Percentiles rank a stretch among this genome's conserved stretches.
phyloP scores from a whole-genome alignment of 2,113 vertebrate species.

The Sisor rabdophorus region DNA sequence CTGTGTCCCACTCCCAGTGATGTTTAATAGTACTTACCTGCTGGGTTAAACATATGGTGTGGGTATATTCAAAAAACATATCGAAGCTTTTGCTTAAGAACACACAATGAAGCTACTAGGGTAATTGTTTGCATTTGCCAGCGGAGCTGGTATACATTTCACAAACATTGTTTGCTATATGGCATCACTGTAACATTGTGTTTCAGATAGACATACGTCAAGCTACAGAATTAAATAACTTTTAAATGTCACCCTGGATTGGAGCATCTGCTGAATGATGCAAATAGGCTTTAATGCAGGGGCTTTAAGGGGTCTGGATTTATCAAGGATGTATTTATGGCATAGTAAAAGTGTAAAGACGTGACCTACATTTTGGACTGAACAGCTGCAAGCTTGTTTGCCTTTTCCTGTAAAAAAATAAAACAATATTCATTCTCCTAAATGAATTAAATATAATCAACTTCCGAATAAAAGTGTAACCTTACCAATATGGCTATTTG shows the following conservation, averaged over 20 bases:
- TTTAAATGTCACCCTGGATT: neutral
- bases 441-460: neutral
- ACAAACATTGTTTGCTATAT: neutral
- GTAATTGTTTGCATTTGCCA: too few relatives aligned
- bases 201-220: neutral
- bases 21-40: too few relatives aligned
- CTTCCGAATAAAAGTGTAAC: neutral
- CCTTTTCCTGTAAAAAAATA: constrained; percentile 61
- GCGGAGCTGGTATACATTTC: too few relatives aligned
- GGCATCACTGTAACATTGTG: neutral
- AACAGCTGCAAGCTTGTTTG: constrained; percentile 63
- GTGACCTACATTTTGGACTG: constrained; percentile 67
- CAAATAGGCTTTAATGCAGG: too few relatives aligned
- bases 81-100: too few relatives aligned
- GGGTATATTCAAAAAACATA: too few relatives aligned
- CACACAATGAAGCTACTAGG: too few relatives aligned
- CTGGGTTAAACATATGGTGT: too few relatives aligned
- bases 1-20: too few relatives aligned
- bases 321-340: too few relatives aligned
- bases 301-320: neutral
- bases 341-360: neutral
- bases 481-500: constrained; percentile 71
- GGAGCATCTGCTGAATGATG: too few relatives aligned
- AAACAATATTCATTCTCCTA: neutral
- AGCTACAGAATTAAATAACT: neutral